Base-by-base conservation (phyloP, 2,113 vertebrate species). In the Rhabdornis inornatus region DNA sequence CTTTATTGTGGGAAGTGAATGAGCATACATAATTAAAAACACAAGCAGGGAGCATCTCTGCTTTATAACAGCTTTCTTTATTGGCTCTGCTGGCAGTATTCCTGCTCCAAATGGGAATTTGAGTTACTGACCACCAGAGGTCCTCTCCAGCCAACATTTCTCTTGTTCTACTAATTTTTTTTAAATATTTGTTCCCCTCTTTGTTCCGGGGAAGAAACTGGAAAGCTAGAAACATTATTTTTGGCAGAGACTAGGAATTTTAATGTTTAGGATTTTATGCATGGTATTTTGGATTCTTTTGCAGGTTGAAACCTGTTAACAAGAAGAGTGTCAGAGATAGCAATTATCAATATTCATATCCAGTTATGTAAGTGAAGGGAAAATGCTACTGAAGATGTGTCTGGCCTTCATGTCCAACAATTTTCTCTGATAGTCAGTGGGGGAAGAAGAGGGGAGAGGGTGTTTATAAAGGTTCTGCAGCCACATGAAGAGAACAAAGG, bases 111-210 rank as follows among this genome's bases (percentile, higher is more conserved):
- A 77, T 22, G 50, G 65, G 68, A 83, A 47, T 69, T 88, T n/a
- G 83, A 71, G 53, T 33, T 47, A n/a, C 45, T 83, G 76, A 90
- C 92, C 96, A 94, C 68, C 72, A 97, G 96, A 95, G 94, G 96
- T 86, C 94, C 83, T 74, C 81, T 93, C 27, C 49, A 87, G 80
- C 16, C 72, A 86, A 71, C 50, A 63, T 63, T 95, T 86, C 49
- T 37, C 63, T 70, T 2, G 0, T 45, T 89, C 57, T 78, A 11
- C 28, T 66, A 0, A 50, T 39, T 56, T 45, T 37, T 11, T n/a
- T n/a, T n/a, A n/a, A 11, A 18, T 53, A 1, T 80, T 85, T 55
- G 8, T 60, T 94, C 21, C 35, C 63, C 21, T 85, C 23, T 92
- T 81, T 60, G 5, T 63, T 47, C n/a, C 50, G 37, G 23, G 19